phyloP scores from a whole-genome alignment of 64 coral and sea anemone genomes.

The Montipora cactus region DNA sequence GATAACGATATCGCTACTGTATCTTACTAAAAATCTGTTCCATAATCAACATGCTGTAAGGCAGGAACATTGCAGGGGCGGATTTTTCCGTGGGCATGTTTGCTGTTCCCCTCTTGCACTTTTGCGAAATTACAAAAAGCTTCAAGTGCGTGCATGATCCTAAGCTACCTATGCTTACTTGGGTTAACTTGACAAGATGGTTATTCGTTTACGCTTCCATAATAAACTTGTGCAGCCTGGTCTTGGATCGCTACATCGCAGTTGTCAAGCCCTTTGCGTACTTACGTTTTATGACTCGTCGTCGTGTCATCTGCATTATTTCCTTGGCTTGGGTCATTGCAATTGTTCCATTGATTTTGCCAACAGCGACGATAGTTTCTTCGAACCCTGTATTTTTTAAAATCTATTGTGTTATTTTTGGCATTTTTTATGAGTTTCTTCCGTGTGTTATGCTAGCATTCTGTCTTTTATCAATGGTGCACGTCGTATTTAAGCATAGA shows the following conservation, averaged over 20 bases:
- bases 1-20: too few species aligned
- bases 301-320: neutral
- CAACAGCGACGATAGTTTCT: neutral
- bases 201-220: neutral
- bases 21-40: too few species aligned
- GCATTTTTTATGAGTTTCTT: too few species aligned
- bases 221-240: neutral
- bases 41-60: too few species aligned
- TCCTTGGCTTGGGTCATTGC: neutral
- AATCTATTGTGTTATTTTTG: too few species aligned
- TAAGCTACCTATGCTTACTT: neutral
- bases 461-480: too few species aligned
- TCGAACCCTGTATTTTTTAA: neutral
- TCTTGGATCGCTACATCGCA: neutral
- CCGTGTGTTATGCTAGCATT: too few species aligned
- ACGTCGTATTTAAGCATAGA: too few species aligned
- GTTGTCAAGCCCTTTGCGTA: neutral
- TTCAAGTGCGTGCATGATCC: fast-evolving
- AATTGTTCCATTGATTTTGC: neutral
- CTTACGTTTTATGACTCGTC: neutral
- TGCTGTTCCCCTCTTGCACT: too few species aligned
- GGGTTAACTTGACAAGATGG: neutral
- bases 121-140: too few species aligned
- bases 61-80: too few species aligned
- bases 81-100: too few species aligned